Evolutionary conservation across 2,888 invertebrate species (phyloP).

Genomic region (Acanthopleura granulata): DNA sequence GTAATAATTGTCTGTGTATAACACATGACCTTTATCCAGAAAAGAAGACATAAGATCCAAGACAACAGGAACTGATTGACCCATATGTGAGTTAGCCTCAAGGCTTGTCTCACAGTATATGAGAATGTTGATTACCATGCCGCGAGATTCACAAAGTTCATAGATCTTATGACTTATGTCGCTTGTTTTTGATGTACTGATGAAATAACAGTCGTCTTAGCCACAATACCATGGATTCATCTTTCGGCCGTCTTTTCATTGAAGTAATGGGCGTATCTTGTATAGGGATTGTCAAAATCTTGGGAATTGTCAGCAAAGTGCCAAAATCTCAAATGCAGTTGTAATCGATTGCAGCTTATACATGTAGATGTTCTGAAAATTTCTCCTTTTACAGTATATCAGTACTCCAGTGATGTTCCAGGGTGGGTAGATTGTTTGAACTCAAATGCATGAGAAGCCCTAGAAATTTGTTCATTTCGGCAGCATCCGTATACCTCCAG

Average conservation of each 20-base stretch:
- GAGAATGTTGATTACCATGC: conserved; percentile 19
- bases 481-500: conserved; percentile 18
- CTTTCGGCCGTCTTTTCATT: no score
- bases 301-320: conserved; percentile 19
- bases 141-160: conserved; percentile 25
- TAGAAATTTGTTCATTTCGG: conserved; percentile 21
- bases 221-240: conserved; percentile 31
- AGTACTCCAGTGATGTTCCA: conserved; percentile 22
- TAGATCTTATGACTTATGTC: conserved; percentile 27
- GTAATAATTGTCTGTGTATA: conserved; percentile 28
- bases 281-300: conserved; percentile 18
- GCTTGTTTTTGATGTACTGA: conserved; percentile 23
- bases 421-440: no score
- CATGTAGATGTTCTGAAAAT: not conserved
- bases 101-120: conserved; percentile 17
- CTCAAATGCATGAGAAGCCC: no score
- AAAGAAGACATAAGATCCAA: conserved; percentile 21
- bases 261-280: conserved; percentile 21
- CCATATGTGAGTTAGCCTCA: conserved; percentile 8
- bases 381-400: conserved; percentile 14
- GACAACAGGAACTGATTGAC: conserved; percentile 24
- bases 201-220: conserved; percentile 22
- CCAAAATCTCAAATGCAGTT: conserved; percentile 21
- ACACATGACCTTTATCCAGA: conserved; percentile 23
- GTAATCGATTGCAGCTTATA: conserved; percentile 19